Conservation (phyloP, 2,797 vertebrate species). For the Sphenopsis melanotis region DNA sequence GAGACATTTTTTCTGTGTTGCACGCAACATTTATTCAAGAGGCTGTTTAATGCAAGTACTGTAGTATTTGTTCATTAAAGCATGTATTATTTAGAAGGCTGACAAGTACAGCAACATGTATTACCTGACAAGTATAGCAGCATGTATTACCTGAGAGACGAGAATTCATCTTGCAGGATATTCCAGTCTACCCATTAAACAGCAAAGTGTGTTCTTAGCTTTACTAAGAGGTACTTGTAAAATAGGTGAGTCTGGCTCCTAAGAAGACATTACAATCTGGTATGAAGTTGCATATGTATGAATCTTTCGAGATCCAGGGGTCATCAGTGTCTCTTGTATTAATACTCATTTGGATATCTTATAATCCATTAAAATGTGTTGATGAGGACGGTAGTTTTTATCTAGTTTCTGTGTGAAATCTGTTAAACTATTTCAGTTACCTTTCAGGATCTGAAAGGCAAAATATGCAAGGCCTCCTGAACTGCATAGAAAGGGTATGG, state of each 20-base stretch:
- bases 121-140: slow-evolving; percentile 3
- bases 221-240: background rate
- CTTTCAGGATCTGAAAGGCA: background rate
- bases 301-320: background rate
- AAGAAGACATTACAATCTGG: background rate
- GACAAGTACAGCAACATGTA: background rate
- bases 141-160: slow-evolving; percentile 1
- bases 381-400: background rate
- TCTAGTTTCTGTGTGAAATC: background rate
- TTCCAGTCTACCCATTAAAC: background rate
- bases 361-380: background rate
- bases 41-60: slow-evolving; percentile 18
- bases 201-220: background rate
- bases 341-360: background rate
- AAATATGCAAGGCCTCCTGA: background rate
- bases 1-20: background rate
- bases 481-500: background rate
- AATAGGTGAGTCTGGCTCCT: background rate
- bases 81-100: slow-evolving; percentile 41
- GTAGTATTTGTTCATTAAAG: slow-evolving; percentile 35
- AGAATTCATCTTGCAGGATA: background rate
- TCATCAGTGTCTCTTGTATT: background rate
- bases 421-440: background rate
- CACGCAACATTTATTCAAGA: background rate
- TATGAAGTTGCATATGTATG: background rate